phyloP scores from a whole-genome alignment of 2,113 vertebrate species.

The Oxyruncus cristatus region DNA sequence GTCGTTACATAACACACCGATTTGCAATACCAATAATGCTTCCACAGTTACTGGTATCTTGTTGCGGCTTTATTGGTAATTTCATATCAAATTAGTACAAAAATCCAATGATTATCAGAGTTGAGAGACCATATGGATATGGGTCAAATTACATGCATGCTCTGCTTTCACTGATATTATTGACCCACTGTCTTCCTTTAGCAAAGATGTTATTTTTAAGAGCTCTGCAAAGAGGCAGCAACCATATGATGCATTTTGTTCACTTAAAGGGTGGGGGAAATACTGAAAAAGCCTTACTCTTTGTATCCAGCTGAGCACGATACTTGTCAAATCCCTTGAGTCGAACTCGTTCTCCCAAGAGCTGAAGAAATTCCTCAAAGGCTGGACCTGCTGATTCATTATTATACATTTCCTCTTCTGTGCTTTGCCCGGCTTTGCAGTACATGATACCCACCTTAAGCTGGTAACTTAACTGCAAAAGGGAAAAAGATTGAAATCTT shows the following conservation, averaged over 20 bases:
- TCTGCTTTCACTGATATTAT: not conserved
- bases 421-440: conserved; percentile 91
- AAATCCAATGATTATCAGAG: not conserved
- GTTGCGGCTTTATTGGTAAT: not conserved
- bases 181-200: not conserved
- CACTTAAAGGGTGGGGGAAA: not conserved
- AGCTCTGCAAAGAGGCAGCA: not conserved
- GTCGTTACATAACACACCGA: not conserved
- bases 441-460: conserved; percentile 97
- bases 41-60: not conserved
- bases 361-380: conserved; percentile 93
- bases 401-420: conserved; percentile 97
- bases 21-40: not conserved
- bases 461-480: conserved; percentile 89
- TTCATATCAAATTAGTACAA: not conserved
- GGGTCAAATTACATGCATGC: not conserved
- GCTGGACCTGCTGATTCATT: conserved; percentile 90
- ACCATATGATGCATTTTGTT: not conserved
- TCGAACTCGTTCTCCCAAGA: conserved; percentile 90
- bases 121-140: not conserved
- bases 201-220: not conserved
- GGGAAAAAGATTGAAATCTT: not conserved
- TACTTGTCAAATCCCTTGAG: conserved; percentile 96
- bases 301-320: conserved; percentile 93
- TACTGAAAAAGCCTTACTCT: conserved; percentile 80